Percentiles rank a stretch among this genome's conserved stretches.
Evolutionary conservation across 1,140 invertebrate genomes (phyloP).

Genomic region (Scaptodrosophila lebanonensis): DNA sequence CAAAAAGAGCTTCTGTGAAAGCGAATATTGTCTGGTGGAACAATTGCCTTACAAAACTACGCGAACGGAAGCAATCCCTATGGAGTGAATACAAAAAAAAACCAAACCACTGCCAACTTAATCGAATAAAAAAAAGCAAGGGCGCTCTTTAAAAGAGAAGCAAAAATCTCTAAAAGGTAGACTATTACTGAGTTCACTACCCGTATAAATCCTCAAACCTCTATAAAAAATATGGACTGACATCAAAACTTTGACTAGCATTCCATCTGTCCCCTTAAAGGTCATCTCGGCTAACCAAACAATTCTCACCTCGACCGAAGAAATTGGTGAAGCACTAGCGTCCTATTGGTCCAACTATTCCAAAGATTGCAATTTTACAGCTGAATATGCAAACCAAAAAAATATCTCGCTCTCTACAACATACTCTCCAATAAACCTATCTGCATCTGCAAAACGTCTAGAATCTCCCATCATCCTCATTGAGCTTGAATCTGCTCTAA

Average conservation of each 20-base stretch:
- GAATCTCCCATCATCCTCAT: constrained; percentile 1
- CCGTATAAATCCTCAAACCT: constrained; percentile 9
- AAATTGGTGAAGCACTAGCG: constrained; percentile 5
- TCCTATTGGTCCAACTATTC: constrained; percentile 2
- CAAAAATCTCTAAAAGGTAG: background rate
- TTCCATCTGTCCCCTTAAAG: constrained; percentile 2
- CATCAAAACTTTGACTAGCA: constrained; percentile 13
- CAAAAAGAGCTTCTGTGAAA: background rate
- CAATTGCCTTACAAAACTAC: background rate
- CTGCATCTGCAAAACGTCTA: background rate
- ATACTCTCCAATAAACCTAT: background rate
- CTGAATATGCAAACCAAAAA: constrained; percentile 9
- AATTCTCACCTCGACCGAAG: background rate
- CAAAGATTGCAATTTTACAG: constrained; percentile 4
- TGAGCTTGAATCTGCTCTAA: constrained; percentile 1
- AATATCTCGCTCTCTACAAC: background rate
- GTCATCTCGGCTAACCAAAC: background rate
- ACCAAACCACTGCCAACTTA: background rate
- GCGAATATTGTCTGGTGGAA: background rate
- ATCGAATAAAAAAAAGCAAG: constrained; percentile 24
- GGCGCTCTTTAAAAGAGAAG: constrained; percentile 14
- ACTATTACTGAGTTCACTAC: constrained; percentile 16
- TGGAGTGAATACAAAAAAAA: too few species aligned
- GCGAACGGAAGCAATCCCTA: background rate
- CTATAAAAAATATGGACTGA: constrained; percentile 20